phyloP scores from a whole-genome alignment of 2,797 vertebrate species.

The Chrosomus eos region DNA sequence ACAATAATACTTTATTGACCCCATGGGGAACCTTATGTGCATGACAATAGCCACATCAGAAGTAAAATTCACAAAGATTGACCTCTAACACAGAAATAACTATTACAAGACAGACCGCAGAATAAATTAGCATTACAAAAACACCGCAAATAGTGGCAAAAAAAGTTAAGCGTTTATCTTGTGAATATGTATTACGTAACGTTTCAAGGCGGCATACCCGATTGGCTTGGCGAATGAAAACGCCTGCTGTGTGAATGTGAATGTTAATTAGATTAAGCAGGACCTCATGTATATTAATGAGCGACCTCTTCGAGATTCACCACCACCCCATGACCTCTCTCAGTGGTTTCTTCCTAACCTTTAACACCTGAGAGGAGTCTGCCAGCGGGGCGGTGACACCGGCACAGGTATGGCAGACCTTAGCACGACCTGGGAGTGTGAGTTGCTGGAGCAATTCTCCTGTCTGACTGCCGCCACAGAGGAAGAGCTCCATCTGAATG shows the following conservation, averaged over 20 bases:
- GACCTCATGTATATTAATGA: conserved; percentile 9
- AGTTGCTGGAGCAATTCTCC: conserved; percentile 60
- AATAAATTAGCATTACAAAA: conserved; percentile 1
- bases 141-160: background rate
- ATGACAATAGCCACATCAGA: background rate
- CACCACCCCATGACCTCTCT: background rate
- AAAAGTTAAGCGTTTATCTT: too few species aligned
- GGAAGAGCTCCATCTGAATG: background rate
- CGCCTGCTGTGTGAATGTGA: background rate
- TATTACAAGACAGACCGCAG: background rate
- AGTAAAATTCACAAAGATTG: background rate
- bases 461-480: conserved; percentile 30
- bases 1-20: background rate
- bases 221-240: conserved; percentile 5
- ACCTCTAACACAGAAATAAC: background rate
- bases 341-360: conserved; percentile 58
- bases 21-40: background rate
- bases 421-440: conserved; percentile 48
- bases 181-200: conserved; percentile 29
- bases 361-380: conserved; percentile 24
- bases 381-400: background rate
- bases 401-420: conserved; percentile 61
- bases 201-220: background rate
- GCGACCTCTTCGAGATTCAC: background rate
- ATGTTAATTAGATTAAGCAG: background rate